Evolutionary conservation across 1,140 invertebrate species (phyloP).

Genomic region (Drosophila lacertosa): DNA sequence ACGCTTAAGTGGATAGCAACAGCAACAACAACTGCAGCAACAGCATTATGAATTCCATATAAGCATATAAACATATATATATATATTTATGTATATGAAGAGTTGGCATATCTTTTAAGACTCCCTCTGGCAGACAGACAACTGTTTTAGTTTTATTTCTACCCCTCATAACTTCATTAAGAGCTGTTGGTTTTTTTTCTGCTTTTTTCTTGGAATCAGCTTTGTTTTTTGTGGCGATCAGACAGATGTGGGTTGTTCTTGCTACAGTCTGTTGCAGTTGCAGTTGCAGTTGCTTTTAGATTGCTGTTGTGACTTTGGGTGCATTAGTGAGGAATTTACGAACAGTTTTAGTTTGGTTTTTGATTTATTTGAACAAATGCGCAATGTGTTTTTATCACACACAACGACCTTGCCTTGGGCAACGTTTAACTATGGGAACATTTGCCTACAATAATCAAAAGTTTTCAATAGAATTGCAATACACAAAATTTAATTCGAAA

Average conservation of each 20-base stretch:
- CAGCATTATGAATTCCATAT: constrained; percentile 4
- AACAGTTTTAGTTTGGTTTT: constrained; percentile 33
- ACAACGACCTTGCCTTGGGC: constrained; percentile 51
- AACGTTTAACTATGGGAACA: constrained; percentile 30
- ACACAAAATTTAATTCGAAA: constrained; percentile 13
- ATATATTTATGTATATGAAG: constrained; percentile 8
- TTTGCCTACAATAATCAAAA: neutral
- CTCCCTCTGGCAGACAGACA: neutral
- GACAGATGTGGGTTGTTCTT: constrained; percentile 12
- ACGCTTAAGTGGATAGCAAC: constrained; percentile 56
- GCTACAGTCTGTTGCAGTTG: constrained; percentile 15
- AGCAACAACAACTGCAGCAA: neutral
- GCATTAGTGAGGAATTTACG: constrained; percentile 25
- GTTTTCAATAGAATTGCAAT: constrained; percentile 30
- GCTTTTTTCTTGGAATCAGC: constrained; percentile 43
- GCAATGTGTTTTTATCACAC: constrained; percentile 48
- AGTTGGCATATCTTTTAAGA: constrained; percentile 16
- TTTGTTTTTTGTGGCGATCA: constrained; percentile 27
- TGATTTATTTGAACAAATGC: constrained; percentile 71
- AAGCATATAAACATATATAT: constrained; percentile 10
- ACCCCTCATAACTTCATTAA: constrained; percentile 65
- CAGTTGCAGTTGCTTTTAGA: constrained; percentile 43
- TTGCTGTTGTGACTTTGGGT: constrained; percentile 46
- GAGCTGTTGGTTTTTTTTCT: constrained; percentile 5
- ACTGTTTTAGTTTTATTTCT: neutral